Evolutionary conservation across 2,888 invertebrate genomes (phyloP).

Genomic region (Escarpia spicata): DNA sequence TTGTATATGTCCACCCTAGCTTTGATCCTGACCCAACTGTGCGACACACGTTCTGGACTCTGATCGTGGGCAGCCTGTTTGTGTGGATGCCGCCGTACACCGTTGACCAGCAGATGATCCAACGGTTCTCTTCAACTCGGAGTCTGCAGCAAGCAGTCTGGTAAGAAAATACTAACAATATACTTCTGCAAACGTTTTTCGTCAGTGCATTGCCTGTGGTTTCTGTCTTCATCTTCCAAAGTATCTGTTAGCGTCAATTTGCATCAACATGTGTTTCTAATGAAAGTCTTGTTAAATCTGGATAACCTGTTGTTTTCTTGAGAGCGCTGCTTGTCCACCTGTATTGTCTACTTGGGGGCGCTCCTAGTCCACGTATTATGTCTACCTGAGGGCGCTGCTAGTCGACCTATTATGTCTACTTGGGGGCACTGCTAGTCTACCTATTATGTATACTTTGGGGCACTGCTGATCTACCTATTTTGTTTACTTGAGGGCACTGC

Average conservation of each 20-base stretch:
- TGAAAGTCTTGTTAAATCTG: too few relatives aligned
- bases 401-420: neutral
- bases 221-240: neutral
- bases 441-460: neutral
- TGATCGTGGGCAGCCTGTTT: constrained; percentile 49
- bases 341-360: constrained; percentile 41
- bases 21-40: constrained; percentile 51
- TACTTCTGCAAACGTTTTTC: neutral
- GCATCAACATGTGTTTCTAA: too few relatives aligned
- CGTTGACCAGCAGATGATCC: constrained; percentile 56
- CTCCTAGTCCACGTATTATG: constrained; percentile 48
- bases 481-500: too few relatives aligned
- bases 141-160: constrained; percentile 47
- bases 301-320: too few relatives aligned
- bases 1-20: constrained; percentile 34
- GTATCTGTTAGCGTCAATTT: too few relatives aligned
- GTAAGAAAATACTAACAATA: constrained; percentile 36
- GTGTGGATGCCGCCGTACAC: constrained; percentile 52
- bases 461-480: too few relatives aligned
- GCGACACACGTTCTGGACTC: constrained; percentile 53
- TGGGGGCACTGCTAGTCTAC: neutral
- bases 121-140: constrained; percentile 48
- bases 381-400: constrained; percentile 47
- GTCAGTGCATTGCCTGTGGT: neutral
- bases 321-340: too few relatives aligned